Evolutionary conservation across 2,888 invertebrate genomes (phyloP), one percentile per base, ranked within the genome.

Genomic region (Masnerella sp.): DNA sequence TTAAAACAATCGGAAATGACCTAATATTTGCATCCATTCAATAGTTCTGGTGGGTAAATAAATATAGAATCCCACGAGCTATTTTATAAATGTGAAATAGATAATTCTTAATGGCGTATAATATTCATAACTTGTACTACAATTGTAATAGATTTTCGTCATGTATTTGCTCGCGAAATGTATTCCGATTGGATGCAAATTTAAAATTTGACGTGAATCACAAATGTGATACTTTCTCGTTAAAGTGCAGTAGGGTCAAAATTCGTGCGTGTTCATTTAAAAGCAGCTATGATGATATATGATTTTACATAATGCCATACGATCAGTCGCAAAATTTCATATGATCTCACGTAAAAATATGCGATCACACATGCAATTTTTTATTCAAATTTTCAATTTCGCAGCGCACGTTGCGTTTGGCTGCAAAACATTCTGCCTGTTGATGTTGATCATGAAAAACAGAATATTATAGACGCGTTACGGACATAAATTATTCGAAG

Each of bases 351-450:
- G 36, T 36, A 68, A 68, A 68, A 59, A 68, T 68, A 59, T 43
- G 59, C 59, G 51, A 59, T 59, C 58, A 51, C 36, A 36, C 30
- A 20, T 42, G 30, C 43, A 49, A 59, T 45, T 59, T 65, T 68
- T 59, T 43, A 51, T 59, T 68, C 52, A 68, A 68, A 68, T 68
- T 68, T 68, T 68, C 68, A 68, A 68, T 68, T 68, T 52, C 38
- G 38, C 30, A 45, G 36, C 45, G 18, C 52, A 32, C 52, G 42
- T 67, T 14, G 43, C 36, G 28, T 32, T 36, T 58, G 18, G 58
- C 51, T 30, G 38, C 54, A 65, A 65, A 65, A 65, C 45, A 45
- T n/a, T 43, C 34, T 17, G 11, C 45, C 14, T 18, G 45, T 45
- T 54, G 54, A 54, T 18, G 45, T 45, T 54, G 54, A 54, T 45